These are phyloP conservation scores for Silurus lanzhouensis DNA, from an alignment of 2,797 vertebrate genomes.

Conservation along the genomic window DNA sequence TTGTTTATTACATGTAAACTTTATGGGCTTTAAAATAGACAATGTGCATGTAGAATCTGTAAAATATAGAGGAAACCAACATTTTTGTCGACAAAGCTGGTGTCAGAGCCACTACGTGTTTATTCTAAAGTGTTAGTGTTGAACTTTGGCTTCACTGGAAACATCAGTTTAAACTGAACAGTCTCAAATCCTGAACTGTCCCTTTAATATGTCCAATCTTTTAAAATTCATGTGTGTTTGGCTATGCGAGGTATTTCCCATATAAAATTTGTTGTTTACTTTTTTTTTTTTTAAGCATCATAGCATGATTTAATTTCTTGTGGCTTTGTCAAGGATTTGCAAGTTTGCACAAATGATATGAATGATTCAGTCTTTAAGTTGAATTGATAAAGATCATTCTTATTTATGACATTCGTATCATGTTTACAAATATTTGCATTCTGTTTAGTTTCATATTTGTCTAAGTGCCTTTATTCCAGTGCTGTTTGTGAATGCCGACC, in stretches of 20 bases:
- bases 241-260: background rate
- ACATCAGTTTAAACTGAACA: no score
- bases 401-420: background rate
- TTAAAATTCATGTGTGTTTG: background rate
- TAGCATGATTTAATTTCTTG: constrained; percentile 17
- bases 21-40: no score
- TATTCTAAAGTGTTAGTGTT: no score
- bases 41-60: background rate
- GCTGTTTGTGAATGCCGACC: background rate
- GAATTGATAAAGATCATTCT: background rate
- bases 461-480: background rate
- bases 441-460: background rate
- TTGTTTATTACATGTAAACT: background rate
- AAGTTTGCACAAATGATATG: constrained; percentile 29
- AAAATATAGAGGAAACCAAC: background rate
- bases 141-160: background rate
- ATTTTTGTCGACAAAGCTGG: background rate
- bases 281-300: background rate
- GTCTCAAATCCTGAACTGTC: constrained; percentile 30
- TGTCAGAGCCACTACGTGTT: background rate
- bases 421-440: constrained; percentile 14
- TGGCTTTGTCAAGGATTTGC: background rate
- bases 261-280: background rate
- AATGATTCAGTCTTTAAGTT: background rate
- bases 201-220: constrained; percentile 22